phyloP scores from a whole-genome alignment of 2,888 invertebrate genomes.

The Sthenelais limicola region DNA sequence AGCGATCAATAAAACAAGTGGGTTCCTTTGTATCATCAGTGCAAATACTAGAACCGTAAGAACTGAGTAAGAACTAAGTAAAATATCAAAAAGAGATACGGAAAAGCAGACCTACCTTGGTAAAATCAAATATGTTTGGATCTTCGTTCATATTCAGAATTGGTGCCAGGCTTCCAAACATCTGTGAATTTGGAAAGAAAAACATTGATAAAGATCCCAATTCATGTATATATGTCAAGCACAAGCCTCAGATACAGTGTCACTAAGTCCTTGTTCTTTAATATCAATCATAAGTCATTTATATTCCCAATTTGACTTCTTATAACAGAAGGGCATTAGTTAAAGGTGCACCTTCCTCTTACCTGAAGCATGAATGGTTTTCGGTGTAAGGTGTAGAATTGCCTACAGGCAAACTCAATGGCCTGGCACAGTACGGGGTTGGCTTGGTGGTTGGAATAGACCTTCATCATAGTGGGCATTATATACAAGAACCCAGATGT shows the following conservation, averaged over 20 bases:
- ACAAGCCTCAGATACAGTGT: neutral
- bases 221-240: neutral
- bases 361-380: slow-evolving; percentile 96
- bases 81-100: too few species aligned
- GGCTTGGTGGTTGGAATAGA: slow-evolving; percentile 98
- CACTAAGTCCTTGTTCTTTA: neutral
- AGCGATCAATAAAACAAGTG: neutral
- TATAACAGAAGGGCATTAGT: neutral
- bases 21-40: too few species aligned
- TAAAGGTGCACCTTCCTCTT: too few species aligned
- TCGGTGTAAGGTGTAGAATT: slow-evolving; percentile 97
- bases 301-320: neutral
- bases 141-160: slow-evolving; percentile 83
- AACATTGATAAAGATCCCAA: neutral
- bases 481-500: slow-evolving; percentile 79
- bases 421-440: slow-evolving; percentile 95
- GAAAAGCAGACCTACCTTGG: slow-evolving; percentile 58
- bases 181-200: slow-evolving; percentile 71
- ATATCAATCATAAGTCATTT: neutral
- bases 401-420: slow-evolving; percentile 97
- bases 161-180: slow-evolving; percentile 98
- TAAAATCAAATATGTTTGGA: slow-evolving; percentile 59
- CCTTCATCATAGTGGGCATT: slow-evolving; percentile 96
- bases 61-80: too few species aligned
- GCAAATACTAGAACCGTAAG: too few species aligned